Percentiles rank a stretch among this genome's conserved stretches.
Conservation (phyloP, 1,140 invertebrate genomes). For the Chionoecetes opilio region DNA sequence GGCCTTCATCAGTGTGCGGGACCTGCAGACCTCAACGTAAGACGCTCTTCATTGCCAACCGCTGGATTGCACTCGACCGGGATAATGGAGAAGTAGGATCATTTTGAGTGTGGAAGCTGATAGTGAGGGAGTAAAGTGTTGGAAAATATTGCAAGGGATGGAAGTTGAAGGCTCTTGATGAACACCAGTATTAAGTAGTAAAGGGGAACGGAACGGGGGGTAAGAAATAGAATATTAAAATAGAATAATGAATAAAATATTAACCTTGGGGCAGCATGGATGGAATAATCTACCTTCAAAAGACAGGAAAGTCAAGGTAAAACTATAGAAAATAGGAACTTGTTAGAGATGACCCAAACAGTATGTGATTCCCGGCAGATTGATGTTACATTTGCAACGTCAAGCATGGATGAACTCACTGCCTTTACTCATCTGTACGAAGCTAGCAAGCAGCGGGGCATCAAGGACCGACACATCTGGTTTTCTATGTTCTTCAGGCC, state of each 20-base stretch:
- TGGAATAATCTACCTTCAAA: too few relatives aligned
- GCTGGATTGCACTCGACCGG: constrained; percentile 86
- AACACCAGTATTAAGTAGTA: too few relatives aligned
- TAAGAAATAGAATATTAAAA: too few relatives aligned
- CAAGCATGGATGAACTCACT: background rate
- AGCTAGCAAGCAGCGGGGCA: constrained; percentile 48
- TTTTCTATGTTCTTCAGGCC: constrained; percentile 52
- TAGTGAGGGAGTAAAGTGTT: too few relatives aligned
- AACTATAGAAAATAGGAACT: too few relatives aligned
- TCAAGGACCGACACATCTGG: constrained; percentile 44
- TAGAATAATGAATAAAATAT: too few relatives aligned
- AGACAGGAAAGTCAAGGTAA: too few relatives aligned
- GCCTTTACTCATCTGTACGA: constrained; percentile 55
- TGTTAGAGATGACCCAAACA: too few relatives aligned
- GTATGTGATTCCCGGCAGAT: background rate
- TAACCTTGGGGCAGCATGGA: too few relatives aligned
- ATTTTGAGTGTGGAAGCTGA: background rate
- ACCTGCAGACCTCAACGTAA: constrained; percentile 85
- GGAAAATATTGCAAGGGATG: too few relatives aligned
- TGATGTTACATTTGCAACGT: constrained; percentile 33
- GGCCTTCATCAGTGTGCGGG: constrained; percentile 84
- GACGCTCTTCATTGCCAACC: constrained; percentile 84
- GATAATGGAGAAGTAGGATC: constrained; percentile 82
- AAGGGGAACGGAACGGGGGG: too few relatives aligned
- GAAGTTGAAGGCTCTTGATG: too few relatives aligned